Evolutionary conservation across 2,797 vertebrate species (phyloP), one percentile per base, ranked within the genome.

Genomic region (Oryzias sinensis): DNA sequence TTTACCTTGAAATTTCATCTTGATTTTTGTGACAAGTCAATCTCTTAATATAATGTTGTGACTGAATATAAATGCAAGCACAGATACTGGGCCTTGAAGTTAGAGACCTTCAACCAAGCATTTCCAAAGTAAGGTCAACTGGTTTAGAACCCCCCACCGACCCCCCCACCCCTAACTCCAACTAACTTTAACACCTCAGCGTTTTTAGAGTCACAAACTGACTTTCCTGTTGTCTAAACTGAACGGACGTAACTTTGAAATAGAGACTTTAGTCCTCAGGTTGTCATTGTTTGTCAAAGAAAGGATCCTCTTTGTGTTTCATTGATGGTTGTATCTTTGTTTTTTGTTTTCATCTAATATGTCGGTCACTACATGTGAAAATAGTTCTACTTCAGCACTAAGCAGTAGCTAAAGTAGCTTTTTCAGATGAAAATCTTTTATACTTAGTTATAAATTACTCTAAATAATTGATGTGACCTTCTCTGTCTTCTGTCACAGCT

Each of bases 81-180:
- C 89, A 90, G 89, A 90, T 90, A 87, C 89, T 90, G 85, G 89
- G 89, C 84, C 87, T 87, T 74, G 89, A 90, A 87, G 87, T 89
- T 87, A 88, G 88, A 89, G 89, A 90, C 76, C 85, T 88, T 53
- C 89, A 74, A 74, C 88, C 89, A 62, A 89, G 83, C 78, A 81
- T 90, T 88, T 81, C 88, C 59, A 90, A 89, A 90, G 89, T 90
- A 90, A 90, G 89, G 82, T 60, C 66, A 68, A 67, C 70, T 52
- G 65, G 70, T 74, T 69, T 74, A 64, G 69, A 75, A 18, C 24
- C 62, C 59, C 57, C 29, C 9, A 22, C 20, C 20, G 20, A 22
- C 20, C 25, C 29, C 29, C 9, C 33, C 33, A 11, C 18, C 8
- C 77, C 85, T 89, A 87, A 88, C 85, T 79, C 79, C 25, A 54